Conservation (phyloP, 2,888 invertebrate genomes). For the Parascotia fuliginaria region DNA sequence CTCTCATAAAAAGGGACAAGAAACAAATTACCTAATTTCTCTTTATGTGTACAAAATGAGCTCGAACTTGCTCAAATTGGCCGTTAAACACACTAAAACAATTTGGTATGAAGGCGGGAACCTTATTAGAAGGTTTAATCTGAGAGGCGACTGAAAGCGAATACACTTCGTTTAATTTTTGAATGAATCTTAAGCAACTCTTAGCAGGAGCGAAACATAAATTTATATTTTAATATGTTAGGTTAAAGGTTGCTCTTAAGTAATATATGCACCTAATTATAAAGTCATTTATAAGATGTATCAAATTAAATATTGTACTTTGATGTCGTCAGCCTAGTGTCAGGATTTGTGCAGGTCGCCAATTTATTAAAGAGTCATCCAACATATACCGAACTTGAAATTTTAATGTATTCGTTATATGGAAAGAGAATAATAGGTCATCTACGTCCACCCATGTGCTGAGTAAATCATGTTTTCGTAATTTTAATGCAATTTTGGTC, state of each 20-base stretch:
- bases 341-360: too few relatives aligned
- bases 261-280: background rate
- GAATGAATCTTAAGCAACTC: conserved; percentile 56
- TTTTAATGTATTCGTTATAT: too few relatives aligned
- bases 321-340: too few relatives aligned
- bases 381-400: too few relatives aligned
- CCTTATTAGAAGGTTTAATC: conserved; percentile 74
- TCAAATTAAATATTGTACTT: too few relatives aligned
- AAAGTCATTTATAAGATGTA: background rate
- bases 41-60: conserved; percentile 75
- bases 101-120: conserved; percentile 66
- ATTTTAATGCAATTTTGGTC: too few relatives aligned
- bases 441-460: too few relatives aligned
- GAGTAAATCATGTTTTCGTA: too few relatives aligned
- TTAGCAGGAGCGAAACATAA: conserved; percentile 17
- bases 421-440: too few relatives aligned
- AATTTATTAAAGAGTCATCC: too few relatives aligned
- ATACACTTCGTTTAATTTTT: conserved; percentile 65
- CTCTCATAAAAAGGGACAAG: conserved; percentile 62
- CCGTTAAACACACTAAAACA: conserved; percentile 74
- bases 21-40: conserved; percentile 77
- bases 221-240: conserved; percentile 1
- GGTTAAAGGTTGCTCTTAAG: background rate
- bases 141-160: conserved; percentile 56
- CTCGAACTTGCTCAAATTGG: conserved; percentile 70